Evolutionary conservation across 2,797 vertebrate species (phyloP).

Genomic region (Catharus ustulatus): DNA sequence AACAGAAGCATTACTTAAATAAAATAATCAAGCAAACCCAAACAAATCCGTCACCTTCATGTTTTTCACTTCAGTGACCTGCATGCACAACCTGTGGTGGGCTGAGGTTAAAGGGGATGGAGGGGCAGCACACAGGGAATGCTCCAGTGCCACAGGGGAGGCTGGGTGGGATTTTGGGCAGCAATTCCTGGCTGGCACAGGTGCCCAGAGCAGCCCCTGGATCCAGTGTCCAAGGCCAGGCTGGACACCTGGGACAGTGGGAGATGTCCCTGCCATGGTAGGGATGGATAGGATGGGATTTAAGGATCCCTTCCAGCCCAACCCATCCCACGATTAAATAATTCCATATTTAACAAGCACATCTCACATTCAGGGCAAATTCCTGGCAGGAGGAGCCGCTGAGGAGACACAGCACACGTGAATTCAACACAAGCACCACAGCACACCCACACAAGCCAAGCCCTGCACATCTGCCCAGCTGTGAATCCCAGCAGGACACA

Average conservation of each 20-base stretch:
- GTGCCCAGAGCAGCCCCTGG: background rate
- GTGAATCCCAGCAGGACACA: accelerated
- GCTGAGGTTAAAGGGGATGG: background rate
- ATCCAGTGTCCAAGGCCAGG: background rate
- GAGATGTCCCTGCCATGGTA: background rate
- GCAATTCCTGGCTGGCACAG: accelerated
- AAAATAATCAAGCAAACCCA: background rate
- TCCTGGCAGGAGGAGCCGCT: background rate
- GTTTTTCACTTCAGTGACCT: background rate
- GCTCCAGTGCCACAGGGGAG: background rate
- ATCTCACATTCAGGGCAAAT: background rate
- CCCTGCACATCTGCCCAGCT: accelerated
- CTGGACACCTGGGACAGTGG: accelerated
- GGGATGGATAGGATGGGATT: too few species aligned
- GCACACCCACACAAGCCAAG: background rate
- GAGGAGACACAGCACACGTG: too few species aligned
- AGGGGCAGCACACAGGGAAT: background rate
- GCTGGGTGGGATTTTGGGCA: background rate
- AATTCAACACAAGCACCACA: background rate
- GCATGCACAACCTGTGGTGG: accelerated
- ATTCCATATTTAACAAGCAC: background rate
- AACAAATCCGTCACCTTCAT: background rate
- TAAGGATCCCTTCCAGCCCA: background rate
- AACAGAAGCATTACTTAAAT: background rate
- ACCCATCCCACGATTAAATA: background rate